Conservation (phyloP, 1,140 invertebrate species). For the Rhopalosiphum maidis region DNA sequence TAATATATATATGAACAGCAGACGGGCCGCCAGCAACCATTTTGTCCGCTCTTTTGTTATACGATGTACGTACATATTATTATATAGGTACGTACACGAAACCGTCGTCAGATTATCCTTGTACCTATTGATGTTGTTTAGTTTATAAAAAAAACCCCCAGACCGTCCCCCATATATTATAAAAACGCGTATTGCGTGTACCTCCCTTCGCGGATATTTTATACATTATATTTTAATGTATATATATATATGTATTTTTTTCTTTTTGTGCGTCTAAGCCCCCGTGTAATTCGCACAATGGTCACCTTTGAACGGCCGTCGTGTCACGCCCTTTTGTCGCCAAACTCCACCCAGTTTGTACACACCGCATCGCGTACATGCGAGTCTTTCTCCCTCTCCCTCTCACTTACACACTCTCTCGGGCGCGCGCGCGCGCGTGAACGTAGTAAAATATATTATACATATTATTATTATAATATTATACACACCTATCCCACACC, state of each 20-base stretch:
- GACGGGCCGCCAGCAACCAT: constrained; percentile 23
- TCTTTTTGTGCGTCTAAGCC: not conserved
- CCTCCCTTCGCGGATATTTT: not conserved
- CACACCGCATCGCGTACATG: not conserved
- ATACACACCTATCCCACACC: not conserved
- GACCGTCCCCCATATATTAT: not conserved
- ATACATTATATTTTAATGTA: not conserved
- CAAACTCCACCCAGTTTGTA: constrained; percentile 45
- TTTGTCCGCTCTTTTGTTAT: constrained; percentile 45
- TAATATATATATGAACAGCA: not conserved
- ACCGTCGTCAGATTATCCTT: constrained; percentile 36
- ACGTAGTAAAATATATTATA: not conserved
- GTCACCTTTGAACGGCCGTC: constrained; percentile 51
- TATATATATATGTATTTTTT: not conserved
- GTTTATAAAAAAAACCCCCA: constrained; percentile 17
- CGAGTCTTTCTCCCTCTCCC: not conserved
- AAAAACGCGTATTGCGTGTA: not conserved
- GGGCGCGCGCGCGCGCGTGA: too few relatives aligned
- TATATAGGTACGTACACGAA: not conserved
- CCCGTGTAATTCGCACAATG: constrained; percentile 55
- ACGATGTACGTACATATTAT: not conserved
- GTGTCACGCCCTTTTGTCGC: constrained; percentile 56
- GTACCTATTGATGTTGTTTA: constrained; percentile 47
- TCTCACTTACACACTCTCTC: too few relatives aligned
- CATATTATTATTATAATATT: not conserved